Base-by-base conservation (phyloP, 2,888 invertebrate genomes). In the Rosalia funebris region DNA sequence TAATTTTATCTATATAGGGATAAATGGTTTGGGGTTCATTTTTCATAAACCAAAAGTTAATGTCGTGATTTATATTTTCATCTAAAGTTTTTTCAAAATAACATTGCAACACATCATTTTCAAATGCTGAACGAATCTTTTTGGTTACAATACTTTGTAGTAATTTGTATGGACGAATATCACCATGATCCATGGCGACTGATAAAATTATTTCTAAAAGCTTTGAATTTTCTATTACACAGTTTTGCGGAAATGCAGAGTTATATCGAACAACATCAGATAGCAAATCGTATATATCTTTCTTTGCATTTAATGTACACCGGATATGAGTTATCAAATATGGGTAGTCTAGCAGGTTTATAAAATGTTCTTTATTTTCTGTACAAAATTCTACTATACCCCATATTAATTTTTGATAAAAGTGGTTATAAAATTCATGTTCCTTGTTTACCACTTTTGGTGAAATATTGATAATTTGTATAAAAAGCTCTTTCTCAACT, bases 21-120 rank as follows among this genome's bases (percentile, higher is more conserved):
- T 9, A 4, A 37, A 55, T 36, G 12, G 39, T 25, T 15, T 34
- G 37, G 0, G 65, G 65, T 32, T 65, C 62, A 3, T 57, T 44
- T 32, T n/a, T 36, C 11, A 56, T 25, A 14, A 63, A 53, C 44
- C 55, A 56, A 15, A 9, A 11, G 15, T 15, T 7, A 1, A 53
- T 59, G 0, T 1, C 0, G 2, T 15, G n/a, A 1, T n/a, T 10
- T 5, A 32, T 4, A 1, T 39, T 4, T 20, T 47, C 46, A 10
- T 20, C 10, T 15, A 36, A 16, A 10, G 39, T 37, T 47, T 16
- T 14, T 0, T 16, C 45, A 32, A 57, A 64, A 36, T 52, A 52
- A 10, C n/a, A 41, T 1, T 58, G 32, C 16, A 64, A 15, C 31
- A 63, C 12, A 1, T 41, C 37, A 17, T 56, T 48, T 47, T 63